These are phyloP conservation scores for Polypterus senegalus DNA, from an alignment of 2,113 vertebrate species.

Conservation along the genomic window DNA sequence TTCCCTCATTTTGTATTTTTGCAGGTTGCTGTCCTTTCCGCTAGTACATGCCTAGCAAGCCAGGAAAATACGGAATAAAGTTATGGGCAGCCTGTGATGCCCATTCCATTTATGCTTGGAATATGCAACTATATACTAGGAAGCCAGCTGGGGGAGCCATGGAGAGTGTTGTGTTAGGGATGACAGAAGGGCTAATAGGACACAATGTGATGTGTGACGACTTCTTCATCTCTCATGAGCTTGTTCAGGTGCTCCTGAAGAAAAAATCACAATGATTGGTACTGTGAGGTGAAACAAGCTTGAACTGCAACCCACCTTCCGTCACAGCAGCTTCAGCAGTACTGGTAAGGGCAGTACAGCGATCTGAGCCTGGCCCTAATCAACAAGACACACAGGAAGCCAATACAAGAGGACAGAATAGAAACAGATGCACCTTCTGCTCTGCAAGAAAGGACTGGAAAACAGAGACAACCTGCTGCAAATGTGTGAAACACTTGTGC, in stretches of 20 bases:
- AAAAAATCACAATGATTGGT: constrained; percentile 7
- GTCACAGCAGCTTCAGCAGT: too few relatives aligned
- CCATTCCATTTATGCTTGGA: constrained; percentile 18
- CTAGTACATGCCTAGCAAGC: constrained; percentile 17
- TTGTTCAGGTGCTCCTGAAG: constrained; percentile 9
- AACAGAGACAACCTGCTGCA: too few relatives aligned
- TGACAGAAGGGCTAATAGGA: constrained; percentile 13
- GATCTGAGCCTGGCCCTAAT: too few relatives aligned
- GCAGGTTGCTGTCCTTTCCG: constrained; percentile 16
- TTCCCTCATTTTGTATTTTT: neutral
- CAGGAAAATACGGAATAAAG: constrained; percentile 13
- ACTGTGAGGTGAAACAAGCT: constrained; percentile 5
- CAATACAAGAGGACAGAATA: too few relatives aligned
- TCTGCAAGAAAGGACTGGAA: too few relatives aligned
- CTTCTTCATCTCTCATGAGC: constrained; percentile 12
- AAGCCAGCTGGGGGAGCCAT: constrained; percentile 11
- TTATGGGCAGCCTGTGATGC: constrained; percentile 17
- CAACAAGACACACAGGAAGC: too few relatives aligned
- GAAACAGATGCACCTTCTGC: too few relatives aligned
- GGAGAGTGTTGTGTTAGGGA: constrained; percentile 17
- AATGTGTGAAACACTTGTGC: too few relatives aligned
- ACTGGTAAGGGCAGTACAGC: too few relatives aligned
- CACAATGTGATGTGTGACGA: constrained; percentile 10
- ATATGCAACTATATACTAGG: constrained; percentile 17
- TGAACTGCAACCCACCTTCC: neutral